A percentile compares a stretch with the other conserved stretches of the same genome.
These are phyloP conservation scores for Antedon mediterranea DNA, from an alignment of 53 echinoderm and acorn worm species.

Conservation along the genomic window DNA sequence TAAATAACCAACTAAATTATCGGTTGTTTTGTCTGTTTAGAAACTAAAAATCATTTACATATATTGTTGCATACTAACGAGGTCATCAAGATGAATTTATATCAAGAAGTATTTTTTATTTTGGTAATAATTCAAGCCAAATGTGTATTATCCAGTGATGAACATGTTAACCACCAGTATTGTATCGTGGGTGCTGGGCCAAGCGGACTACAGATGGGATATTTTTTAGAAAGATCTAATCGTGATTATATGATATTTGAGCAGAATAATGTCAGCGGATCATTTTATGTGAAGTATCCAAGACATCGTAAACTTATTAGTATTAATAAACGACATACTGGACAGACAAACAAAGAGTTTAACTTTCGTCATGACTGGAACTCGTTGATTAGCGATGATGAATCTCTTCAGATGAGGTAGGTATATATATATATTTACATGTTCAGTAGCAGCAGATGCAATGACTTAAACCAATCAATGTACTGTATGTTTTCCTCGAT, in stretches of 20 bases:
- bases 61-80: too few relatives aligned
- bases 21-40: too few relatives aligned
- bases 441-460: too few relatives aligned
- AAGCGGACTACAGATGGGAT: constrained; percentile 89
- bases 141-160: too few relatives aligned
- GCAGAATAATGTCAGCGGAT: constrained; percentile 53
- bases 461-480: too few relatives aligned
- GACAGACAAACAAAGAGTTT: constrained; percentile 95
- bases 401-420: constrained; percentile 72
- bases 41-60: too few relatives aligned
- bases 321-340: constrained; percentile 88
- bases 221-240: constrained; percentile 59
- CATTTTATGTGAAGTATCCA: constrained; percentile 63
- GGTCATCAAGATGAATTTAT: neutral
- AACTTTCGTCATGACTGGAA: constrained; percentile 95
- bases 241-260: constrained; percentile 81
- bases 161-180: too few relatives aligned
- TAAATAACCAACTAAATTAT: too few relatives aligned
- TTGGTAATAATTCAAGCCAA: neutral
- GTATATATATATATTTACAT: too few relatives aligned
- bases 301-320: constrained; percentile 91
- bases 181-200: constrained; percentile 92
- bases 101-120: neutral
- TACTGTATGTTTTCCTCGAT: too few relatives aligned
- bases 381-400: constrained; percentile 88